Evolutionary conservation across 2,113 vertebrate genomes (phyloP).

Genomic region (Python bivittatus): DNA sequence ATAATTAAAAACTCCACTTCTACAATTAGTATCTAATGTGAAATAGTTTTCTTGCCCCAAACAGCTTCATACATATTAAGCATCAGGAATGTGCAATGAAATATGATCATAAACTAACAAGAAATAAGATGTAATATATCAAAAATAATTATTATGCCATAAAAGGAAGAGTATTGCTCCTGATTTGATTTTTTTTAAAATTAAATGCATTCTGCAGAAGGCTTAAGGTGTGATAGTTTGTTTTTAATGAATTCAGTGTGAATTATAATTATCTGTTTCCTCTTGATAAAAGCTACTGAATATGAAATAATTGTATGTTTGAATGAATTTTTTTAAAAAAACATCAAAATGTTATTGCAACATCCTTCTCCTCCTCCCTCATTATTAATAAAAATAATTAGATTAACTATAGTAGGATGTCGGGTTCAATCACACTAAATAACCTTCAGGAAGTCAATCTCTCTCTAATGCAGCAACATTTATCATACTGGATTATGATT

Average conservation of each 20-base stretch:
- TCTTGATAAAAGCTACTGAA: slow-evolving; percentile 27
- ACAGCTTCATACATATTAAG: slow-evolving; percentile 24
- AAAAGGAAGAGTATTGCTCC: slow-evolving; percentile 57
- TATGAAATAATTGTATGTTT: slow-evolving; percentile 42
- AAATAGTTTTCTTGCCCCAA: slow-evolving; percentile 40
- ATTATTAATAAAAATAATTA: not conserved
- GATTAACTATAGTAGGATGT: not conserved
- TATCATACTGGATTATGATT: not conserved
- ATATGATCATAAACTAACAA: slow-evolving; percentile 41
- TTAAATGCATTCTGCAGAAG: slow-evolving; percentile 50
- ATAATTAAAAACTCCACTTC: slow-evolving; percentile 49
- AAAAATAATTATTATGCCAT: slow-evolving; percentile 46
- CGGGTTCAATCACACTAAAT: not conserved
- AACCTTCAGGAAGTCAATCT: not conserved
- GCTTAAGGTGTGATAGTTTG: slow-evolving; percentile 45
- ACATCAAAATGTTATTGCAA: not conserved
- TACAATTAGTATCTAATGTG: slow-evolving; percentile 47
- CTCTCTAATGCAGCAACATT: not conserved
- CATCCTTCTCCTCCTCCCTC: not conserved
- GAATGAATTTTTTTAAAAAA: slow-evolving; percentile 23
- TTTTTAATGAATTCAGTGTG: slow-evolving; percentile 41
- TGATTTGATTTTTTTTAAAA: slow-evolving; percentile 31
- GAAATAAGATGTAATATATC: slow-evolving; percentile 56
- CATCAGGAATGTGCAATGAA: slow-evolving; percentile 43
- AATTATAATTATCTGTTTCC: slow-evolving; percentile 48